A percentile compares a stretch with the other conserved stretches of the same genome.
phyloP scores from a whole-genome alignment of 2,888 invertebrate genomes.

The Apocheima hispidaria region DNA sequence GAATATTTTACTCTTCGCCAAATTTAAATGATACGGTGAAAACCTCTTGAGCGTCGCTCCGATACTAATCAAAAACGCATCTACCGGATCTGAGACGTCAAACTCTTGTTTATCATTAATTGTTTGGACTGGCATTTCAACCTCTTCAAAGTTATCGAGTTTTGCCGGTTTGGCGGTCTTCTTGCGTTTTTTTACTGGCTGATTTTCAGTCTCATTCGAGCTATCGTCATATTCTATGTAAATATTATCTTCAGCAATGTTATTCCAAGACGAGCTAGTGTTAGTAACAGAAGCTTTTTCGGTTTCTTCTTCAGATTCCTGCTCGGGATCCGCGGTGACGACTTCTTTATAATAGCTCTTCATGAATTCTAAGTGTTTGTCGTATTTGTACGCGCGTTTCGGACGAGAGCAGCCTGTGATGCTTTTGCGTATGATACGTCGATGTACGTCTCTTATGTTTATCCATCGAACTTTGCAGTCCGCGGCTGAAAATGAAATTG shows the following conservation, averaged over 20 bases:
- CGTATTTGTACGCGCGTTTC: conserved; percentile 72
- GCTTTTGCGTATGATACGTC: conserved; percentile 68
- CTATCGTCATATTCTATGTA: conserved; percentile 41
- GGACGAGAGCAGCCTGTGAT: conserved; percentile 47
- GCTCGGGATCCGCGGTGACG: conserved; percentile 49
- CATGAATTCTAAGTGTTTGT: conserved; percentile 70
- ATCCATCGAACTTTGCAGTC: conserved; percentile 81
- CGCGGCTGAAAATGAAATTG: conserved; percentile 59
- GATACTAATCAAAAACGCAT: conserved; percentile 75
- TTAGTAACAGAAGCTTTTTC: conserved; percentile 19
- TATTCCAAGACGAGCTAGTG: conserved; percentile 6
- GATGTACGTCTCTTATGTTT: conserved; percentile 77
- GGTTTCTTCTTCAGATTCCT: conserved; percentile 50
- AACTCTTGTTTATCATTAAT: conserved; percentile 59
- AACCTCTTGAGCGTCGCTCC: conserved; percentile 76
- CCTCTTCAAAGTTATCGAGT: conserved; percentile 48
- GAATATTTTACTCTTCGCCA: conserved; percentile 81
- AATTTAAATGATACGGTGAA: conserved; percentile 76
- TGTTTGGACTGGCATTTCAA: conserved; percentile 46
- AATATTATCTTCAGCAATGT: conserved; percentile 23
- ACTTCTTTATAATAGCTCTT: conserved; percentile 72
- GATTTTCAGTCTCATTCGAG: conserved; percentile 53
- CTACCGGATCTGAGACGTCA: conserved; percentile 72
- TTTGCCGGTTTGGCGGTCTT: conserved; percentile 49
- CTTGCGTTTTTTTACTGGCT: conserved; percentile 48